phyloP scores from a whole-genome alignment of 2,888 invertebrate species.

The Tipula lateralis region DNA sequence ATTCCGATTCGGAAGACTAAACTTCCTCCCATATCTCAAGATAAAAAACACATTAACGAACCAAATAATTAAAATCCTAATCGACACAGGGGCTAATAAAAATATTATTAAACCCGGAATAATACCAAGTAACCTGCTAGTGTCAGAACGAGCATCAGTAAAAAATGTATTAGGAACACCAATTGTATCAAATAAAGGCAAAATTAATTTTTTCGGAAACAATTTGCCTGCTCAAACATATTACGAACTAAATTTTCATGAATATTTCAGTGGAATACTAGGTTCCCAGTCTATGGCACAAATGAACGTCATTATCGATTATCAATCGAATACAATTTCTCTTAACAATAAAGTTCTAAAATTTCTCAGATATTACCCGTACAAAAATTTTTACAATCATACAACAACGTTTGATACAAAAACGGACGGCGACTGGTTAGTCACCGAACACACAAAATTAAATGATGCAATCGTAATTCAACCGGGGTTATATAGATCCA shows the following conservation, averaged over 20 bases:
- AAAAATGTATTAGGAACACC: background rate
- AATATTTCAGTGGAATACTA: background rate
- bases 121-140: background rate
- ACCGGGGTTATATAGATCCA: background rate
- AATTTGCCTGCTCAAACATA: background rate
- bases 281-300: background rate
- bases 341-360: background rate
- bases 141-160: background rate
- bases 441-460: background rate
- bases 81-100: too few relatives aligned
- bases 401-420: background rate
- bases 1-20: too few relatives aligned
- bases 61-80: background rate
- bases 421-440: background rate
- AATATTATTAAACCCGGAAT: background rate
- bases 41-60: too few relatives aligned
- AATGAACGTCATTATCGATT: background rate
- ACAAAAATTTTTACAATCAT: background rate
- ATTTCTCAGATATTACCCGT: background rate
- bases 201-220: background rate
- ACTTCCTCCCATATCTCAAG: too few relatives aligned
- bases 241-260: background rate
- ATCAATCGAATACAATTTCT: background rate
- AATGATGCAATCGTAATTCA: background rate
- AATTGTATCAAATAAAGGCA: background rate